These are phyloP conservation scores for Sceloporus undulatus DNA, from an alignment of 2,113 vertebrate species.

Conservation along the genomic window DNA sequence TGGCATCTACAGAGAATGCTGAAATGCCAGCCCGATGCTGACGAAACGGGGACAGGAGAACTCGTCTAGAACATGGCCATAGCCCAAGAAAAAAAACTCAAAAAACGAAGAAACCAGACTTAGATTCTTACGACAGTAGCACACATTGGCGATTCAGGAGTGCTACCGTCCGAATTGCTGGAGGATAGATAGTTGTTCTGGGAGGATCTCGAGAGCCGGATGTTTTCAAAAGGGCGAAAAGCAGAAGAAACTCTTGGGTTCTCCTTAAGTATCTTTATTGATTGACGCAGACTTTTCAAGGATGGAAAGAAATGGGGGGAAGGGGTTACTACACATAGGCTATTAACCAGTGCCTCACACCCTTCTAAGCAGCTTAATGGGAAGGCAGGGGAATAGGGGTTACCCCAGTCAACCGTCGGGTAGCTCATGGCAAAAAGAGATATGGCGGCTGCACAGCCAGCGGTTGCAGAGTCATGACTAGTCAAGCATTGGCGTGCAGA, in stretches of 20 bases:
- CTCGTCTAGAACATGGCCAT: too few relatives aligned
- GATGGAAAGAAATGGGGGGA: background rate
- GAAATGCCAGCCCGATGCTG: too few relatives aligned
- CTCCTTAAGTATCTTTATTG: background rate
- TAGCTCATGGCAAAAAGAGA: conserved; percentile 16
- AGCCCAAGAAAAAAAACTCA: too few relatives aligned
- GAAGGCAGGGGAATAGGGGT: conserved; percentile 31
- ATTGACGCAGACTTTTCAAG: background rate
- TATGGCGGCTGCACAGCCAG: conserved; percentile 19
- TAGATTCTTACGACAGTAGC: background rate
- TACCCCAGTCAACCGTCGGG: background rate
- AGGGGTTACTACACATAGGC: background rate
- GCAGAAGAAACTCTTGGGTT: background rate
- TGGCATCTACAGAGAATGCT: too few relatives aligned
- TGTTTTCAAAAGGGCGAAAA: background rate
- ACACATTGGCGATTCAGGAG: too few relatives aligned
- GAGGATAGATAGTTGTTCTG: background rate
- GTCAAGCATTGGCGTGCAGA: background rate
- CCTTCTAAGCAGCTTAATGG: background rate
- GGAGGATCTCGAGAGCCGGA: background rate
- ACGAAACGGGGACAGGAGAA: too few relatives aligned
- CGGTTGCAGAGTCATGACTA: background rate
- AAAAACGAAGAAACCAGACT: too few relatives aligned
- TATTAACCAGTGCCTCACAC: background rate
- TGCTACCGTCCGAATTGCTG: background rate